These are phyloP conservation scores for Lepus townsendii DNA, from an alignment of 2,797 vertebrate species.

Conservation along the genomic window DNA sequence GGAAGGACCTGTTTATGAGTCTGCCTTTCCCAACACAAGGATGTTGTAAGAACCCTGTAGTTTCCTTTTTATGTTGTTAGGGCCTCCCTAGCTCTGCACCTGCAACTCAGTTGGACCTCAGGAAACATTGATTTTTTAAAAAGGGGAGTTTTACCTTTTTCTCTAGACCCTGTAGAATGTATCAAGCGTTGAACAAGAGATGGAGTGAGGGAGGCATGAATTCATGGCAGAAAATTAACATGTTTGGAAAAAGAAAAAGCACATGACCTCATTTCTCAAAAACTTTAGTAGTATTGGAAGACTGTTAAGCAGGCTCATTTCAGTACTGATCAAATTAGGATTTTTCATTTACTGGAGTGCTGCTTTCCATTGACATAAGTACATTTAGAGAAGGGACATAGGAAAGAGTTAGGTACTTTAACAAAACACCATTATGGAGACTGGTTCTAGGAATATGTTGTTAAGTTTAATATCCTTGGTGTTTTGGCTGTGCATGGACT, in stretches of 20 bases:
- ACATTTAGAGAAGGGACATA: neutral
- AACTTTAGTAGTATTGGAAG: neutral
- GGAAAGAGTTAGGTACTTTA: neutral
- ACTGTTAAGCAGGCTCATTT: neutral
- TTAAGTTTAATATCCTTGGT: slow-evolving; percentile 6
- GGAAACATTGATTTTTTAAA: neutral
- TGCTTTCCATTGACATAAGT: neutral
- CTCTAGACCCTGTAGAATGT: neutral
- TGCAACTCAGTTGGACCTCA: neutral
- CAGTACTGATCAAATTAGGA: neutral
- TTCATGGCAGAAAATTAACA: neutral
- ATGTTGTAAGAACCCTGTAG: neutral
- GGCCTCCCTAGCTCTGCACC: neutral
- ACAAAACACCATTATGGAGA: neutral
- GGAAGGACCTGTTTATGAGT: neutral
- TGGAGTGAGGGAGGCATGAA: neutral
- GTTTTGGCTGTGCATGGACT: neutral
- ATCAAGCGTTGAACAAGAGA: neutral
- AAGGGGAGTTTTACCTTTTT: neutral
- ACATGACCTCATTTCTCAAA: neutral
- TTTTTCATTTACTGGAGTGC: neutral
- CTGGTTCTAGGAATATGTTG: neutral
- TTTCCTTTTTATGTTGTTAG: neutral
- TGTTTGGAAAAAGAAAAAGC: neutral
- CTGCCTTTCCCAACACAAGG: neutral